These are phyloP conservation scores for Cephalotes varians DNA, from an alignment of 2,888 invertebrate species.

Conservation along the genomic window DNA sequence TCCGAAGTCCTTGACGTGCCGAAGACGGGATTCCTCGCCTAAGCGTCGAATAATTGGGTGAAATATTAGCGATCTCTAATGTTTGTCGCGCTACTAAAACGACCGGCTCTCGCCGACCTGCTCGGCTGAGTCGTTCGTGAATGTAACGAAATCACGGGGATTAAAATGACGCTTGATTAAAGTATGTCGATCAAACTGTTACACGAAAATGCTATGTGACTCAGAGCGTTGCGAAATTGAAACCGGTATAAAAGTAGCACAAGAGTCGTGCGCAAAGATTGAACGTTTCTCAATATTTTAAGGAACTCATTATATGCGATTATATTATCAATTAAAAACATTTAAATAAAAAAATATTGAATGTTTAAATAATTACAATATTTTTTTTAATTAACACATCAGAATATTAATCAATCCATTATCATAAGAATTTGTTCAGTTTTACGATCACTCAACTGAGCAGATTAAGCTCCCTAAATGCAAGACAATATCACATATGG, in stretches of 20 bases:
- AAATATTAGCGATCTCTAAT: constrained; percentile 49
- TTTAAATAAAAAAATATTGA: background rate
- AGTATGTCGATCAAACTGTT: constrained; percentile 21
- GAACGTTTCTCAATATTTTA: background rate
- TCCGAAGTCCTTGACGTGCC: constrained; percentile 49
- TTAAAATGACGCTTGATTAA: constrained; percentile 25
- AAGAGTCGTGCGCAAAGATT: background rate
- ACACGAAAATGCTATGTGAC: background rate
- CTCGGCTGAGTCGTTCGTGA: background rate
- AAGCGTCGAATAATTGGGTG: constrained; percentile 55
- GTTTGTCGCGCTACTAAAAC: constrained; percentile 35
- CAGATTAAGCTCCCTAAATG: background rate
- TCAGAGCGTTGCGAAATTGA: constrained; percentile 13
- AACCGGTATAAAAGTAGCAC: constrained; percentile 10
- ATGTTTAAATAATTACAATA: background rate
- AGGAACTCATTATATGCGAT: background rate
- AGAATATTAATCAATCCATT: background rate
- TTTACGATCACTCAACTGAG: background rate
- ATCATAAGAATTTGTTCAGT: background rate
- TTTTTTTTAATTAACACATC: background rate
- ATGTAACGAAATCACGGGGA: constrained; percentile 23
- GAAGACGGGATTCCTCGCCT: constrained; percentile 49
- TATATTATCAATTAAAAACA: background rate
- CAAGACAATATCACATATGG: background rate
- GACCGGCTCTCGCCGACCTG: background rate